Base-by-base conservation (phyloP, 2,113 vertebrate species). In the Glaucomys volans region DNA sequence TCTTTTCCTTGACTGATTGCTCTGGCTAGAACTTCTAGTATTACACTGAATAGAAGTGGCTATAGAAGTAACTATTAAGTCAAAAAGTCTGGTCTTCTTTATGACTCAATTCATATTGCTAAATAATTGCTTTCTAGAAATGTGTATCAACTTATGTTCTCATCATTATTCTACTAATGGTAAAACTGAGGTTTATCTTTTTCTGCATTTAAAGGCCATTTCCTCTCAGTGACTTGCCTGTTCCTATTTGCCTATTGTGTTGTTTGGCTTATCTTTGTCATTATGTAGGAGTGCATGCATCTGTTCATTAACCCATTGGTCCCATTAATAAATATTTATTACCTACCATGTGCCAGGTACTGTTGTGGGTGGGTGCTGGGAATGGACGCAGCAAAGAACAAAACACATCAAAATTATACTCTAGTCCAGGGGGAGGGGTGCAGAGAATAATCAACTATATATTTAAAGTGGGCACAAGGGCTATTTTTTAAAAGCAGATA, bases 41-140 rank as follows among this genome's bases (percentile, higher is more conserved):
- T 84, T 30, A 50, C 12, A 84, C 32, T 92, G 44, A 52, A 20
- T 50, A 28, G 7, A 82, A 32, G n/a, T 81, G 35, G 13, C 54
- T 95, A 64, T 87, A 66, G 77, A 24, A 95, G 11, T 67, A 87
- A 89, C 74, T 76, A 79, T 6, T 62, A 42, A 92, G 30, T 71
- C 26, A 80, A 64, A 80, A 89, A 54, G 28, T 79, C 71, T 81
- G 66, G 7, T 11, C 72, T 96, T 93, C 54, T 69, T 76, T 83
- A 76, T 77, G 44, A 66, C 75, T 89, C 66, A 87, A 86, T 87
- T 93, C 37, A 76, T n/a, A 95, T 30, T 50, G 42, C 59, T 94
- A 69, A 79, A 76, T 88, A 69, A 81, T 62, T 87, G 80, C 62
- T 94, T 94, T 87, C 80, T 52, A 75, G 44, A 77, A 92, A 94